A percentile compares a stretch with the other conserved stretches of the same genome.
Conservation (phyloP, 2,797 vertebrate genomes). For the Limnodromus scolopaceus region DNA sequence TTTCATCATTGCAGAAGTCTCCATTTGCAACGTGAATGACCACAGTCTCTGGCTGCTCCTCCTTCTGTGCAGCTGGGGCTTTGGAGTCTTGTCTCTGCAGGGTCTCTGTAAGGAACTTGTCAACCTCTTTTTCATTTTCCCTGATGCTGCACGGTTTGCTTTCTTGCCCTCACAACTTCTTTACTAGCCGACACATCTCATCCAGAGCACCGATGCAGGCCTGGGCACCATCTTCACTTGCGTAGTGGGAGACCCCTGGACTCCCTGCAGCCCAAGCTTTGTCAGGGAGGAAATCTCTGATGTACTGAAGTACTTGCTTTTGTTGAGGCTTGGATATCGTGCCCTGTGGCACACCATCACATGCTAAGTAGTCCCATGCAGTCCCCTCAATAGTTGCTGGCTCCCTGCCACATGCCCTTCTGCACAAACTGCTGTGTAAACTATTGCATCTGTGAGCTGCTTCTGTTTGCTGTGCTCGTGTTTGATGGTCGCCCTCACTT, state of each 20-base stretch:
- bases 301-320: background rate
- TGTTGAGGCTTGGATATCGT: background rate
- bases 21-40: background rate
- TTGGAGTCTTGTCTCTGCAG: background rate
- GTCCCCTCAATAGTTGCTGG: background rate
- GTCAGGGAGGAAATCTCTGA: background rate
- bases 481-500: background rate
- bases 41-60: background rate
- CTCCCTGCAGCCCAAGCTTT: background rate
- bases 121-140: background rate
- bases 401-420: background rate
- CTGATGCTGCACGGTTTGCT: background rate
- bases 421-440: background rate
- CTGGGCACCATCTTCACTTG: background rate
- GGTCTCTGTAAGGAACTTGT: fast-evolving
- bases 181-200: background rate
- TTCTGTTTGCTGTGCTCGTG: background rate
- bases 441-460: background rate
- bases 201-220: background rate
- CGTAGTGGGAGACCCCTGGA: background rate
- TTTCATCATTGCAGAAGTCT: background rate
- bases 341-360: background rate
- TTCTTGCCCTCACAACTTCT: background rate
- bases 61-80: background rate
- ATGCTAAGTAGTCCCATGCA: background rate